Conservation (phyloP, 2,797 vertebrate species). For the Myotis myotis region DNA sequence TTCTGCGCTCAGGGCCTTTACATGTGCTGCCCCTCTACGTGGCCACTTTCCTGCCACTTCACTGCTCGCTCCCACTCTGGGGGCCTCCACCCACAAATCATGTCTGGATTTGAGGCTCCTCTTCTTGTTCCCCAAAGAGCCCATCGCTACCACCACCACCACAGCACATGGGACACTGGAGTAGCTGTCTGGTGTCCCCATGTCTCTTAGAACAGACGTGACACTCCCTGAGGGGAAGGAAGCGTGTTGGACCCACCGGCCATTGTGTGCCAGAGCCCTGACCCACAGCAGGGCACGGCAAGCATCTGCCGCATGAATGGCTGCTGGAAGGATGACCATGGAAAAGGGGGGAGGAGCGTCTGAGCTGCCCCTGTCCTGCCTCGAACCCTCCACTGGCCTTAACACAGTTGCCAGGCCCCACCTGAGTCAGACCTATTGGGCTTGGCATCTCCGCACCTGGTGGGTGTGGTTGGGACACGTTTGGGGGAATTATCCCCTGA, state of each 20-base stretch:
- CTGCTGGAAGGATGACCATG: background rate
- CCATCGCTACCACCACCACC: no score
- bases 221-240: background rate
- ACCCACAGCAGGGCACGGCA: background rate
- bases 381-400: background rate
- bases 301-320: background rate
- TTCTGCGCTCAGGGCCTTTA: background rate
- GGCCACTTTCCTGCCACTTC: background rate
- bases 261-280: background rate
- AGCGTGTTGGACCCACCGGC: rapidly evolving
- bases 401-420: background rate
- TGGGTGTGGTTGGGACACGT: background rate
- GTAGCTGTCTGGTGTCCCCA: background rate
- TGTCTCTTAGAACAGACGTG: background rate
- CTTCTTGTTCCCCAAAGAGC: background rate
- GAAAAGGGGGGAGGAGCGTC: background rate
- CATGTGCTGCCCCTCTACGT: background rate
- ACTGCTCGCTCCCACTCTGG: background rate
- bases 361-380: background rate
- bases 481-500: background rate
- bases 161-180: background rate
- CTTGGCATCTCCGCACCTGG: background rate
- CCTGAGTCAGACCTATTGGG: background rate
- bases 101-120: background rate
- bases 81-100: background rate